These are phyloP conservation scores for Pedicia rivosa DNA, from an alignment of 2,888 invertebrate genomes.

Conservation along the genomic window DNA sequence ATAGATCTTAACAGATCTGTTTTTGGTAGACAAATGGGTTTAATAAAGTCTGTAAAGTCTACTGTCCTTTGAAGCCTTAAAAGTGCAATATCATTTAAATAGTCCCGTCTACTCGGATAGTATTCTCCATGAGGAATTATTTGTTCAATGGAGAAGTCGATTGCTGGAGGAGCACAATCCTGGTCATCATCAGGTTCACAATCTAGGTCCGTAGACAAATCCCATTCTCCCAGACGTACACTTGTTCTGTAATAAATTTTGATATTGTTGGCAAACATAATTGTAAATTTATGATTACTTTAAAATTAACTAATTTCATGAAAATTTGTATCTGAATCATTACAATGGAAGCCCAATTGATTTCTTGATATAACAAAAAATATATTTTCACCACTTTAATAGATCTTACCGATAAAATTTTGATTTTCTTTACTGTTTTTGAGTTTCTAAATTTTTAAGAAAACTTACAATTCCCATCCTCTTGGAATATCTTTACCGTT, in stretches of 20 bases:
- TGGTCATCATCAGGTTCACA: neutral
- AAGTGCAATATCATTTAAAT: conserved; percentile 56
- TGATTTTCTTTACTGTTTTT: neutral
- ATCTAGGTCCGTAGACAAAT: conserved; percentile 41
- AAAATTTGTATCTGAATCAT: no score
- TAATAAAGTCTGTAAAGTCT: conserved; percentile 30
- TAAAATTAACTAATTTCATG: no score
- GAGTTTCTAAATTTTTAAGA: no score
- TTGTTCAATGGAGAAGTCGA: conserved; percentile 44
- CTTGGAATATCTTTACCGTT: conserved; percentile 31
- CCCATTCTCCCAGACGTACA: conserved; percentile 29
- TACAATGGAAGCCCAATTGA: no score
- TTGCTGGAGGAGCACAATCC: conserved; percentile 32
- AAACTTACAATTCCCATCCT: conserved; percentile 3
- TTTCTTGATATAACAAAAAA: no score
- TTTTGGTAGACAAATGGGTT: conserved; percentile 28
- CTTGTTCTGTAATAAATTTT: no score
- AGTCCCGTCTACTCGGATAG: conserved; percentile 38
- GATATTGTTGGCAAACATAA: no score
- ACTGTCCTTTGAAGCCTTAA: conserved; percentile 41
- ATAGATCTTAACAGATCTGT: conserved; percentile 20
- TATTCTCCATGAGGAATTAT: conserved; percentile 50
- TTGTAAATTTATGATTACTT: no score
- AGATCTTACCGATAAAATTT: no score
- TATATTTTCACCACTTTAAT: no score